Evolutionary conservation across 2,888 invertebrate genomes (phyloP).

Genomic region (Icerya purchasi): DNA sequence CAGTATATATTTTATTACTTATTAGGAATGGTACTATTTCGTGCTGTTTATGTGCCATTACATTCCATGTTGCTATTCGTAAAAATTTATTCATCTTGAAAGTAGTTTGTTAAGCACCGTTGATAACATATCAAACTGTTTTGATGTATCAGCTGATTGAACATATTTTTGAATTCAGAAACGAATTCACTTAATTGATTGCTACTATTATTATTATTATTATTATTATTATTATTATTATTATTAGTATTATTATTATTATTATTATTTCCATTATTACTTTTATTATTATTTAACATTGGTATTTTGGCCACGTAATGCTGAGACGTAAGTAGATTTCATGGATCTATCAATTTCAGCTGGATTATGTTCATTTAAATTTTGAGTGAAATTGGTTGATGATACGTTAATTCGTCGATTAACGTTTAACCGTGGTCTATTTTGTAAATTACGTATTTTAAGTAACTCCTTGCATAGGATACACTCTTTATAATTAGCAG

Average conservation of each 20-base stretch:
- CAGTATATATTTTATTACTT: not conserved
- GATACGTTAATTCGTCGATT: not conserved
- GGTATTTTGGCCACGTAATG: not conserved
- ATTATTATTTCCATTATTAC: not conserved
- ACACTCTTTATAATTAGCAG: not conserved
- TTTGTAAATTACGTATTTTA: not conserved
- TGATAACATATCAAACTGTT: not conserved
- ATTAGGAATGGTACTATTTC: not conserved
- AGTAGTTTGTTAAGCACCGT: not conserved
- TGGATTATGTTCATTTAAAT: not conserved
- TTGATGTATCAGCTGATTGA: not conserved
- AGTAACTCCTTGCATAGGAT: not conserved
- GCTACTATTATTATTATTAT: too few species aligned
- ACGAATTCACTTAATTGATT: not conserved
- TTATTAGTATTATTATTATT: not conserved
- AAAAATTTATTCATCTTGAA: not conserved
- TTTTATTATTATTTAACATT: not conserved
- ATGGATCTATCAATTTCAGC: not conserved
- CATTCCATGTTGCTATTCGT: not conserved
- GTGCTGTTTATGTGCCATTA: not conserved
- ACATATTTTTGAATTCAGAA: not conserved
- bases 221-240: not conserved
- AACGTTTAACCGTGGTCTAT: not conserved
- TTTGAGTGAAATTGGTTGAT: not conserved
- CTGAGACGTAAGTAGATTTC: not conserved